A percentile compares a stretch with the other conserved stretches of the same genome.
These are phyloP conservation scores for Xerus inauris DNA, from an alignment of 2,113 vertebrate species.

Conservation along the genomic window DNA sequence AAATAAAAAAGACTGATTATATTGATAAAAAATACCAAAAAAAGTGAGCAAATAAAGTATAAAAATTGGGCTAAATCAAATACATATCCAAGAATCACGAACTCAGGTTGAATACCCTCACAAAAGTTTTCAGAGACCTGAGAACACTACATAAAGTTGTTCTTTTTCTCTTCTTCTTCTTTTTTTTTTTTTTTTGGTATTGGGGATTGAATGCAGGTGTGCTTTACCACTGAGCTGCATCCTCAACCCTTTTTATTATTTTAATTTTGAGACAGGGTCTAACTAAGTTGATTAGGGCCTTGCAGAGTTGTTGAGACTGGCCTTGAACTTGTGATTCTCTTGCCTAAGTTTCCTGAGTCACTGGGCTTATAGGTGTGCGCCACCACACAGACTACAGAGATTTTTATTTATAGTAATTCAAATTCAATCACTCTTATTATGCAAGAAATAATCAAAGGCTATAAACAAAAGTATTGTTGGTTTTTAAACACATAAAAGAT, in stretches of 20 bases:
- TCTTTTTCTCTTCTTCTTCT: too few relatives aligned
- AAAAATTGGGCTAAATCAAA: not conserved
- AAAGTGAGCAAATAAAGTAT: not conserved
- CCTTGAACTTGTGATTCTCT: too few relatives aligned
- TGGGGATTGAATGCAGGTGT: too few relatives aligned
- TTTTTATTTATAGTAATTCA: not conserved
- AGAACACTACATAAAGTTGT: not conserved
- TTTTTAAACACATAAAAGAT: not conserved
- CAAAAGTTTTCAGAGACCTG: not conserved
- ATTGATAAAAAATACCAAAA: not conserved
- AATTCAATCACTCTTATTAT: not conserved
- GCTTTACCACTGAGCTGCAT: too few relatives aligned
- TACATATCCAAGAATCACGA: not conserved
- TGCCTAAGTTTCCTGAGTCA: too few relatives aligned
- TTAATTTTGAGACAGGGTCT: too few relatives aligned
- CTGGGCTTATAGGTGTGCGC: too few relatives aligned
- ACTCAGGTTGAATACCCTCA: not conserved
- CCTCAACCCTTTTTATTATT: too few relatives aligned
- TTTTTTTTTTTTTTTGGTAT: too few relatives aligned
- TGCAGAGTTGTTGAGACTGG: too few relatives aligned
- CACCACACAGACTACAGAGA: not conserved
- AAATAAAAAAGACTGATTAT: not conserved
- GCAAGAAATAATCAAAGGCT: not conserved
- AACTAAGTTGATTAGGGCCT: too few relatives aligned
- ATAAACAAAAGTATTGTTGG: not conserved